Evolutionary conservation across 1,140 invertebrate genomes (phyloP), one percentile per base, ranked within the genome.

Genomic region (Eumaeus atala): DNA sequence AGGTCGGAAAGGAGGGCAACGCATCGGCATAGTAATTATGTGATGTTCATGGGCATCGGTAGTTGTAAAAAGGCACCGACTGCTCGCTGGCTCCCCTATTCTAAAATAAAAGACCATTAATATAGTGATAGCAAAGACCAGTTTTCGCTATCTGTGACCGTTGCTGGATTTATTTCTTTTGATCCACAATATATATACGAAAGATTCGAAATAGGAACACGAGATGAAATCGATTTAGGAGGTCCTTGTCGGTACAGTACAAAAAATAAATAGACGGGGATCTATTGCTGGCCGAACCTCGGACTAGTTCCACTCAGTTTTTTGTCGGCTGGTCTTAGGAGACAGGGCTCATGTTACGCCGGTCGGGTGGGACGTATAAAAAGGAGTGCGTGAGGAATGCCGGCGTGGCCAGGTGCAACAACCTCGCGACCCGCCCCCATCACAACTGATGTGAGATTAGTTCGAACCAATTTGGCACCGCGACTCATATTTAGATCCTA

Each of bases 391-490:
- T 51, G 49, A 16, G 40, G 40, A 44, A 44, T 44, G 51, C 38
- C 18, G 51, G 38, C n/a, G 28, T 40, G 37, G 40, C 51, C 51
- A 54, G 42, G 51, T 54, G 51, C 51, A 54, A 54, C 42, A 42
- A 33, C 51, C 51, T 40, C 38, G 18, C 34, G 49, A 51, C 34
- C 38, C 51, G 51, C 51, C 51, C 38, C 51, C 51, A 66, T 62
- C 67, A n/a, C n/a, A 60, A 55, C 66, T 75, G 70, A 73, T 73
- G 60, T 64, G 55, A 65, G 64, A 67, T 56, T 58, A 59, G 52
- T 61, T 62, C 58, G 60, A 59, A 62, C 67, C 53, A 59, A 62
- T 58, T 60, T 62, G 57, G 38, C 61, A 61, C 63, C 70, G 68
- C 21, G 2, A 28, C 2, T 28, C 2, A n/a, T n/a, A 28, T 6